phyloP scores from a whole-genome alignment of 2,113 vertebrate genomes.

The Sylvia atricapilla region DNA sequence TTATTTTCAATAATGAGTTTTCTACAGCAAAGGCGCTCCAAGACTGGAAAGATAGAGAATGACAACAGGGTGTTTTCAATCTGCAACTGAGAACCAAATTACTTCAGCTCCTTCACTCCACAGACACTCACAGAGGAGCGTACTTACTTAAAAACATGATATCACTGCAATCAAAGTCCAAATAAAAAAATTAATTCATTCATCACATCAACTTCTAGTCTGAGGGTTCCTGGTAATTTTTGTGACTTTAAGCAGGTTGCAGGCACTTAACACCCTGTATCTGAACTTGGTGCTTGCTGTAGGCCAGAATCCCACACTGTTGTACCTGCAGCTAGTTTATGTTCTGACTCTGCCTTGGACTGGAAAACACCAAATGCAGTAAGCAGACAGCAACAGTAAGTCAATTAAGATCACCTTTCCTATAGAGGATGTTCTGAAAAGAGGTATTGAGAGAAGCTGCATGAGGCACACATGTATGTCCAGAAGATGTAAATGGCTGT shows the following conservation, averaged over 20 bases:
- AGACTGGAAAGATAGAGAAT: neutral
- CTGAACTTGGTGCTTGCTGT: neutral
- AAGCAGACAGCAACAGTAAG: neutral
- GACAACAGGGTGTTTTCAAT: neutral
- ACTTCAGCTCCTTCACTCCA: neutral
- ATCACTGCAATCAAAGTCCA: neutral
- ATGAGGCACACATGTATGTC: neutral
- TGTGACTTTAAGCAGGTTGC: neutral
- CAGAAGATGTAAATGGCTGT: neutral
- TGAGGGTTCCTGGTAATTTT: neutral
- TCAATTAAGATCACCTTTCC: neutral
- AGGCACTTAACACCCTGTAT: neutral
- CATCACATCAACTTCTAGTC: neutral
- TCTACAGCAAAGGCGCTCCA: neutral
- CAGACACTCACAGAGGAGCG: neutral
- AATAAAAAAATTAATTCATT: neutral
- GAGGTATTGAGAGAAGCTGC: neutral
- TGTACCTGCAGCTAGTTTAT: neutral
- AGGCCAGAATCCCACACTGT: neutral
- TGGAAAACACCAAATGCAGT: neutral
- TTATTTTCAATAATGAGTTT: neutral
- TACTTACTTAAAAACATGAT: neutral
- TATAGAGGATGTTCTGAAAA: neutral
- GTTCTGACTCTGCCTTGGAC: neutral
- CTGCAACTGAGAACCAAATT: neutral